Conservation (phyloP, 2,113 vertebrate species). For the Periophthalmodon schlosseri region DNA sequence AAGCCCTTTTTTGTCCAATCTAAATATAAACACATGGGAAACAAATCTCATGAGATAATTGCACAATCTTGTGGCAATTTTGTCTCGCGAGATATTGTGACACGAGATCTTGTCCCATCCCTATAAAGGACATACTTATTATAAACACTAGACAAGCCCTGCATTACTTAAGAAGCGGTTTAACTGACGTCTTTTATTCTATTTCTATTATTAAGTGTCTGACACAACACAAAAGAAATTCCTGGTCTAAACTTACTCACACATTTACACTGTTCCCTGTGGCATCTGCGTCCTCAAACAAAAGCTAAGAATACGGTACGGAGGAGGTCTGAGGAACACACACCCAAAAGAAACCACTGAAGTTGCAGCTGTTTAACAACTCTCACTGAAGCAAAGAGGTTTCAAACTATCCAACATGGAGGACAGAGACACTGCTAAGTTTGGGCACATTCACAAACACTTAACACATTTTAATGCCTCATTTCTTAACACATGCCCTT, state of each 20-base stretch:
- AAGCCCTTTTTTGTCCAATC: no score
- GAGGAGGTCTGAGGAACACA: conserved; percentile 36
- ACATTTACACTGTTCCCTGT: conserved; percentile 9
- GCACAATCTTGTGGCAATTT: no score
- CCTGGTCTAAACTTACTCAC: conserved; percentile 2
- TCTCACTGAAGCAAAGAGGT: conserved; percentile 38
- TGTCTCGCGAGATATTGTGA: no score
- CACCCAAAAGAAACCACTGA: conserved; percentile 29
- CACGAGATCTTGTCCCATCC: no score
- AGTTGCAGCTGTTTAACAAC: conserved; percentile 56
- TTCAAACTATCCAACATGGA: conserved; percentile 41
- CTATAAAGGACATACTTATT: not conserved
- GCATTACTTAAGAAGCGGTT: not conserved
- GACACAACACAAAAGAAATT: conserved; percentile 1
- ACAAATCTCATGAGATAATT: no score
- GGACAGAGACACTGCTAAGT: not conserved
- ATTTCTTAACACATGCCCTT: no score
- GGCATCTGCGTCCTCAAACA: conserved; percentile 20
- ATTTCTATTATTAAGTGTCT: not conserved
- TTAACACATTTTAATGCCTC: no score
- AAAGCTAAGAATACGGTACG: conserved; percentile 31
- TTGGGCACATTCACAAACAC: not conserved
- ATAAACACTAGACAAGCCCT: not conserved
- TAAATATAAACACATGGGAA: no score
- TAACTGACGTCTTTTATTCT: not conserved